Evolutionary conservation across 2,113 vertebrate genomes (phyloP), one percentile per base, ranked within the genome.

Genomic region (Heterochromis multidens): DNA sequence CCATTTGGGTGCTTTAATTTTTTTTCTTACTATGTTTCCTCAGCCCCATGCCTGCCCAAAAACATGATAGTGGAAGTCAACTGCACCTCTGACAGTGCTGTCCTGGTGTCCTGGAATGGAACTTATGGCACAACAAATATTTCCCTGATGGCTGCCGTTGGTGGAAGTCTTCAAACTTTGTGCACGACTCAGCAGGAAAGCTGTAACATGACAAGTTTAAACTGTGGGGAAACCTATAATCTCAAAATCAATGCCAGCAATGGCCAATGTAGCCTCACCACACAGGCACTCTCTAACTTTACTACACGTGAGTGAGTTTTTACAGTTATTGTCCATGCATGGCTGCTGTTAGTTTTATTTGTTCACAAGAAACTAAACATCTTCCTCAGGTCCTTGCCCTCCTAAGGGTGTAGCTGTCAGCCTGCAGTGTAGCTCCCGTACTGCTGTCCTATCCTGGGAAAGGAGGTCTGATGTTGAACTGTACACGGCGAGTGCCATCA

Each of bases 241-340:
- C 56, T 96, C 46, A 95, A 88, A 74, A 85, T 96, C 78, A 90
- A 70, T 1, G 87, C 88, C 76, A 87, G 54, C 57, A 95, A 95
- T 77, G 5, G 81, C 8, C 87, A 94, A 56, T 96, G 96, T 87
- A 87, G 78, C 57, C 72, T 91, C 54, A 87, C 87, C 5, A 65
- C 79, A 3, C 86, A 76, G 7, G 84, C 62, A 14, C 82, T 60
- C 19, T 6, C 81, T 3, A 93, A 91, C 77, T 46, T 95, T 74
- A 92, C 86, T 87, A 94, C 95, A 43, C 93, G 96, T 96, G 88
- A 92, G 96, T 96, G 88, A 92, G 94, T 92, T 13, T 59, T 49
- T 49, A 49, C 10, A 52, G 19, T 35, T 4, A 31, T 52, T 23
- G 13, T 7, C 43, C 17, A 27, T 14, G 9, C 12, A 14, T 56